Percentiles rank a stretch among this genome's conserved stretches.
These are phyloP conservation scores for Cyclina sinensis DNA, from an alignment of 1,140 invertebrate species.

Conservation along the genomic window DNA sequence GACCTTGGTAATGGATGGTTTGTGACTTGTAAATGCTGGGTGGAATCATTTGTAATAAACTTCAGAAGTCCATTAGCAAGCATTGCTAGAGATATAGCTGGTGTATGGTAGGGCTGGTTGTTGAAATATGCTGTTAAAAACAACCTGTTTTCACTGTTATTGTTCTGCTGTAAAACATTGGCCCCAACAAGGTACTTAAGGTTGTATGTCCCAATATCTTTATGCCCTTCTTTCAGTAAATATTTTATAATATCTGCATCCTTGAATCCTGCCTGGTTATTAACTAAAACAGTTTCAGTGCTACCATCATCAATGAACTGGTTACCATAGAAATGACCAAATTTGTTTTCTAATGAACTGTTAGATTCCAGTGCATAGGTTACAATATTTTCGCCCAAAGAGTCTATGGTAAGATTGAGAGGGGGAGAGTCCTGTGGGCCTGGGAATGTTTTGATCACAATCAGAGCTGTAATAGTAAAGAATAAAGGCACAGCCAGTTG, in stretches of 20 bases:
- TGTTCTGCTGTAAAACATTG: slow-evolving; percentile 63
- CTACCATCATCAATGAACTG: slow-evolving; percentile 70
- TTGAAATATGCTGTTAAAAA: slow-evolving; percentile 87
- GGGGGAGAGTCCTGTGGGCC: slow-evolving; percentile 81
- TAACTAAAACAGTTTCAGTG: slow-evolving; percentile 66
- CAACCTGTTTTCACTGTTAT: background rate
- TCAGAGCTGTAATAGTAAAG: slow-evolving; percentile 84
- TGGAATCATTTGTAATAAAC: slow-evolving; percentile 75
- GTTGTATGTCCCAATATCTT: slow-evolving; percentile 78
- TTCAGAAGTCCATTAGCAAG: slow-evolving; percentile 89
- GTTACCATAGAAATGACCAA: slow-evolving; percentile 69
- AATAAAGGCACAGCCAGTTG: slow-evolving; percentile 86
- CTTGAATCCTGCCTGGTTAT: slow-evolving; percentile 64
- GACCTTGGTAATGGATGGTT: slow-evolving; percentile 80
- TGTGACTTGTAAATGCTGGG: slow-evolving; percentile 65
- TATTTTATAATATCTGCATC: slow-evolving; percentile 75
- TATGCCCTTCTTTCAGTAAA: slow-evolving; percentile 73
- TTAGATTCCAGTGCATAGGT: slow-evolving; percentile 68
- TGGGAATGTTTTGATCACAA: slow-evolving; percentile 86
- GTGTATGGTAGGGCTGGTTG: slow-evolving; percentile 90
- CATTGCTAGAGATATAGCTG: slow-evolving; percentile 89
- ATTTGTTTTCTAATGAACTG: background rate
- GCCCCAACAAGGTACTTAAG: slow-evolving; percentile 79
- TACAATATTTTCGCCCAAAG: slow-evolving; percentile 79
- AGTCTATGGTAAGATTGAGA: slow-evolving; percentile 78